phyloP scores from a whole-genome alignment of 1,140 invertebrate genomes.

The Bradysia coprophila region DNA sequence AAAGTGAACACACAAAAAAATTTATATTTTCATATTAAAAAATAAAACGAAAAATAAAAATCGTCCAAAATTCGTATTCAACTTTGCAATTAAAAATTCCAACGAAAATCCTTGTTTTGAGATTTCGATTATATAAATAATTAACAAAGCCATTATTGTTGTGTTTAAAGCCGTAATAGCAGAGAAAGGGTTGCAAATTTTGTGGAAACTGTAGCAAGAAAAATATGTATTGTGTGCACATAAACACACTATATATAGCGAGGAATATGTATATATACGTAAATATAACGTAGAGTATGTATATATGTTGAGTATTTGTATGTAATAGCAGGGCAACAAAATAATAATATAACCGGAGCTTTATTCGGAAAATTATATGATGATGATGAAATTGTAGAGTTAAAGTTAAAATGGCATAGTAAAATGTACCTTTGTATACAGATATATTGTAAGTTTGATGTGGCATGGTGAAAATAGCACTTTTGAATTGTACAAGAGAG shows the following conservation, averaged over 20 bases:
- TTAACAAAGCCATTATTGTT: constrained; percentile 4
- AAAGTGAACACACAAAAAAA: no score
- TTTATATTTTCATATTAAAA: no score
- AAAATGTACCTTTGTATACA: not conserved
- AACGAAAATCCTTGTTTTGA: not conserved
- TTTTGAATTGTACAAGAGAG: no score
- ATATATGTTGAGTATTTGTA: not conserved
- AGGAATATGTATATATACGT: no score
- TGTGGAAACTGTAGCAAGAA: not conserved
- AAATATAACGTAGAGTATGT: not conserved
- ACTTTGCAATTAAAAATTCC: constrained; percentile 4
- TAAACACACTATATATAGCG: not conserved
- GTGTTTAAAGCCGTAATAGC: not conserved
- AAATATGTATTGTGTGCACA: not conserved
- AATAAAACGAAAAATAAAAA: no score
- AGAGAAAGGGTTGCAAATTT: not conserved
- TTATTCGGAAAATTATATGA: not conserved
- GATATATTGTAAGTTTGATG: no score
- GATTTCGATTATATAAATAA: constrained; percentile 3
- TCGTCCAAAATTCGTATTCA: no score
- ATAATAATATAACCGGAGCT: not conserved
- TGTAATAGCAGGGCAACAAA: not conserved
- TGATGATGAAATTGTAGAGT: not conserved
- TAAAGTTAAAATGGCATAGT: not conserved
- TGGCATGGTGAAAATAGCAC: no score